Evolutionary conservation across 2,113 vertebrate genomes (phyloP), one percentile per base, ranked within the genome.

Genomic region (Nibea albiflora): DNA sequence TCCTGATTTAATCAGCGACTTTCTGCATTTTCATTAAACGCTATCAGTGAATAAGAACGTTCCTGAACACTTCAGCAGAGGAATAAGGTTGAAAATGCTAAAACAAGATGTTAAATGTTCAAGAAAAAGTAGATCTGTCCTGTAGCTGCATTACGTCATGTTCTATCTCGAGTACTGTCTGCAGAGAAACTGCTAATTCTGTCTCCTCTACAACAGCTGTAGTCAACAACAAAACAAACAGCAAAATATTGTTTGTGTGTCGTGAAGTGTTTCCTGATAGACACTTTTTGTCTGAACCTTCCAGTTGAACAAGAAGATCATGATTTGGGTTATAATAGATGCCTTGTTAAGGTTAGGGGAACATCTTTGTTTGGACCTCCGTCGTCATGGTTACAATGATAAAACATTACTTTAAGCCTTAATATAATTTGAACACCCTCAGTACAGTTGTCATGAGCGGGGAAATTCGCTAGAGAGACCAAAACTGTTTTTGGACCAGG

Each of bases 1-100:
- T 63, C 44, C 28, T 53, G 61, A 62, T 56, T 78, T 31, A 42
- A 71, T 77, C 5, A 11, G 35, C 11, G 61, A 65, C 26, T 63
- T 78, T 66, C 50, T 39, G 56, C 66, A 73, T 87, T 67, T 74
- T 19, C 24, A 47, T 50, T 39, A 28, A 62, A 19, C 68, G 56
- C 70, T 67, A 52, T 56, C 53, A 26, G 17, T 20, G 35, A 63
- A n/a, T 26, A 47, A 17, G 11, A 76, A 63, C 24, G 44, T 42
- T 69, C 67, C 60, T 62, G 46, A 83, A 44, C 11, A 44, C 56
- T 70, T 73, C 57, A 73, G 44, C 39, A 7, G 7, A 35, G 54
- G 12, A 56, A 76, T 73, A 44, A 31, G 26, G 20, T 39, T 35
- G 0, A 60, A 73, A 16, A 9, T 9, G 17, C 26, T 5, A n/a